Evolutionary conservation across 2,113 vertebrate genomes (phyloP).

Genomic region (Pao palembangensis): DNA sequence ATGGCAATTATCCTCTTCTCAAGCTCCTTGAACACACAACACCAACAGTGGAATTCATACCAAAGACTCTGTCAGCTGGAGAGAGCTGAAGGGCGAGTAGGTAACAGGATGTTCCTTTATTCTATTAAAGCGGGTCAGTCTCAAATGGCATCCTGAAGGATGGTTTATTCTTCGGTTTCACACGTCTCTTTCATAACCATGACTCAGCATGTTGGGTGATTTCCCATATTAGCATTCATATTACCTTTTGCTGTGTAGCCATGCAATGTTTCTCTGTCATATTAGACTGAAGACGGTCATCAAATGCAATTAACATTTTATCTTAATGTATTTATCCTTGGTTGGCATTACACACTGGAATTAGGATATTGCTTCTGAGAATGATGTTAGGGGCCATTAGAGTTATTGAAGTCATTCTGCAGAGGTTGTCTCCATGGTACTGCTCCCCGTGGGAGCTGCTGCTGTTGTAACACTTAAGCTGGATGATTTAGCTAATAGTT

Average conservation of each 20-base stretch:
- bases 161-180: conserved; percentile 72
- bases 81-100: conserved; percentile 15
- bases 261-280: conserved; percentile 72
- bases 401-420: conserved; percentile 76
- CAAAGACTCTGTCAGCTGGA: conserved; percentile 41
- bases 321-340: conserved; percentile 76
- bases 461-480: conserved; percentile 64
- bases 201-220: conserved; percentile 70
- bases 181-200: conserved; percentile 56
- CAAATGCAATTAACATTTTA: conserved; percentile 82
- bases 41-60: conserved; percentile 55
- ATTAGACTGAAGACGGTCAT: conserved; percentile 78
- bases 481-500: conserved; percentile 63
- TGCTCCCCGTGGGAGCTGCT: conserved; percentile 42
- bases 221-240: conserved; percentile 79
- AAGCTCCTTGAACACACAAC: conserved; percentile 52
- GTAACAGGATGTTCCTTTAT: conserved; percentile 53
- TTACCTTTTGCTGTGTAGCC: conserved; percentile 75
- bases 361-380: conserved; percentile 73
- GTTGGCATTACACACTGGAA: conserved; percentile 74
- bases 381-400: conserved; percentile 77
- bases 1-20: neutral
- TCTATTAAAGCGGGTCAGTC: conserved; percentile 67
- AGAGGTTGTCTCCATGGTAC: conserved; percentile 67
- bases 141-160: conserved; percentile 70